phyloP scores from a whole-genome alignment of 2,113 vertebrate species.

The Meriones unguiculatus region DNA sequence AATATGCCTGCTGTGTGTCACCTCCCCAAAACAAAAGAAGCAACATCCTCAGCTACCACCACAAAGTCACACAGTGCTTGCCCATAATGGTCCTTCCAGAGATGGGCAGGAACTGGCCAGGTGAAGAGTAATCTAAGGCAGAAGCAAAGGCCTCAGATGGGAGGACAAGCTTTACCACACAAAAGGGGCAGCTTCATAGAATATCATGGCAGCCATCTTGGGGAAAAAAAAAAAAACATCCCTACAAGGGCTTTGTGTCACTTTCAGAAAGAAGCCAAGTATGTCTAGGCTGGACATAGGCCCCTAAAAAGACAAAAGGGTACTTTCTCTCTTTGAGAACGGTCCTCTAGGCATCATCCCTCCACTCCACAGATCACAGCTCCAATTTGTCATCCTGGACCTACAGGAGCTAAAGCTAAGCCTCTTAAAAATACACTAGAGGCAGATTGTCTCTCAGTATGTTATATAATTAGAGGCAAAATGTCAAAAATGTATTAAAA shows the following conservation, averaged over 20 bases:
- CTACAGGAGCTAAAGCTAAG: background rate
- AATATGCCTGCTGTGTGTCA: background rate
- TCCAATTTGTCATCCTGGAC: background rate
- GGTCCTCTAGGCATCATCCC: background rate
- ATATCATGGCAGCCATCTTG: background rate
- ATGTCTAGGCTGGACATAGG: background rate
- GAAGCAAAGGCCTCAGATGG: background rate
- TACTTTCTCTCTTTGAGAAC: background rate
- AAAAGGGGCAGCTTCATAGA: background rate
- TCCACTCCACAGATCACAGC: background rate
- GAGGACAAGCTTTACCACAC: accelerated
- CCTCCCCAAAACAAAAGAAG: background rate
- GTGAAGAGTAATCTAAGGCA: accelerated
- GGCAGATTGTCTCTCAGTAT: background rate
- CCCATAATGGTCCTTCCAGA: background rate
- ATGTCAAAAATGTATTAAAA: background rate
- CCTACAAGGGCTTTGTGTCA: background rate
- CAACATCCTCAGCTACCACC: background rate
- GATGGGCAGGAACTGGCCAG: background rate
- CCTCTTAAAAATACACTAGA: background rate
- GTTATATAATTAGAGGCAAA: background rate
- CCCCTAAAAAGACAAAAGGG: background rate
- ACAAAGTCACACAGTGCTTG: accelerated
- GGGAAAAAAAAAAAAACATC: background rate
- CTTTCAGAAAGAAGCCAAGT: background rate